Percentiles rank a stretch among this genome's conserved stretches.
Conservation (phyloP, 2,797 vertebrate species). For the Phrynocephalus vlangalii region DNA sequence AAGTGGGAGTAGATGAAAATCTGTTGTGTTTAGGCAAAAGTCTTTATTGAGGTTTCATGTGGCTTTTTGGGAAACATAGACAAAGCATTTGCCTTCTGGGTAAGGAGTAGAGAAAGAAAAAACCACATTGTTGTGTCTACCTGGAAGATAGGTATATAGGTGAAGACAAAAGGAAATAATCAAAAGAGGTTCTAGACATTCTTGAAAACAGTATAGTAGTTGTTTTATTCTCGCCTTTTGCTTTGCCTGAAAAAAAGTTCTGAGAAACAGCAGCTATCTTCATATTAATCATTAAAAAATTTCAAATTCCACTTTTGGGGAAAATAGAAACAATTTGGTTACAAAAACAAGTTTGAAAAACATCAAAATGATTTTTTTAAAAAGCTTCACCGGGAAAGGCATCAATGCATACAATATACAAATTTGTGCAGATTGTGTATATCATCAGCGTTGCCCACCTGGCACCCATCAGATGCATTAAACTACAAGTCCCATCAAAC, state of each 20-base stretch:
- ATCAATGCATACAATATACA: slow-evolving; percentile 74
- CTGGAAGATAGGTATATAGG: slow-evolving; percentile 69
- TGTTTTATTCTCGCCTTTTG: slow-evolving; percentile 72
- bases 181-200: slow-evolving; percentile 77
- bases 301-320: slow-evolving; percentile 77
- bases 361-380: slow-evolving; percentile 67
- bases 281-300: slow-evolving; percentile 82
- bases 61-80: slow-evolving; percentile 71
- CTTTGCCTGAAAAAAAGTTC: slow-evolving; percentile 76
- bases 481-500: not conserved
- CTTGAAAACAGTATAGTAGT: slow-evolving; percentile 72
- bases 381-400: slow-evolving; percentile 72
- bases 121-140: slow-evolving; percentile 74
- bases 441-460: slow-evolving; percentile 48
- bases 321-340: slow-evolving; percentile 84
- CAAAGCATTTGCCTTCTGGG: slow-evolving; percentile 47
- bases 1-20: slow-evolving; percentile 79
- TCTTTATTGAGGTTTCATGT: slow-evolving; percentile 84
- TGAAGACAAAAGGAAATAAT: slow-evolving; percentile 71
- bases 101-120: slow-evolving; percentile 68
- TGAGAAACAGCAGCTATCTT: slow-evolving; percentile 76
- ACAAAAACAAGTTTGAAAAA: slow-evolving; percentile 80
- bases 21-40: slow-evolving; percentile 82
- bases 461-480: not conserved
- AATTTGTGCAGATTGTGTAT: slow-evolving; percentile 68